phyloP scores from a whole-genome alignment of 2,888 invertebrate genomes.

The Heliconius charithonia region DNA sequence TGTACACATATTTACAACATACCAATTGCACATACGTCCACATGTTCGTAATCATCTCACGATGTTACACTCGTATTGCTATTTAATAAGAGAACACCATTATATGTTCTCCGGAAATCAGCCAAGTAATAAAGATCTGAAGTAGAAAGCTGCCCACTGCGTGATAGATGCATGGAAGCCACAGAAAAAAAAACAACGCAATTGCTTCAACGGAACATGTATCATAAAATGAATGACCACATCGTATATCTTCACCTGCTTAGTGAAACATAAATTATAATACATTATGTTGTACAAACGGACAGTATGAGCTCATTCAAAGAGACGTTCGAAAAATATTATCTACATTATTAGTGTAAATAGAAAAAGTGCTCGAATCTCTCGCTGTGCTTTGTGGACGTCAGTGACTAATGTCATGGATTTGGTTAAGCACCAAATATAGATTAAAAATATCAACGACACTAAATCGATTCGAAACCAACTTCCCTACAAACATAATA shows the following conservation, averaged over 20 bases:
- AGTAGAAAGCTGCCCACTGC: conserved; percentile 80
- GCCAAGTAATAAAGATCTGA: conserved; percentile 78
- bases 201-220: conserved; percentile 82
- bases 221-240: conserved; percentile 82
- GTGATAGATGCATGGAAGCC: conserved; percentile 80
- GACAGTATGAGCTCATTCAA: conserved; percentile 80
- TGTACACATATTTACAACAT: background rate
- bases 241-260: conserved; percentile 83
- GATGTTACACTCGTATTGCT: conserved; percentile 18
- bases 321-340: conserved; percentile 78
- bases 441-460: conserved; percentile 46
- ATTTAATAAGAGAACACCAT: conserved; percentile 38
- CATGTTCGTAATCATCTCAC: background rate
- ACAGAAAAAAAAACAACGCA: conserved; percentile 82
- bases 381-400: conserved; percentile 64
- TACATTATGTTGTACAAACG: conserved; percentile 83
- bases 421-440: conserved; percentile 51
- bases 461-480: conserved; percentile 47
- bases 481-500: conserved; percentile 46
- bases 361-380: conserved; percentile 68
- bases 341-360: conserved; percentile 70
- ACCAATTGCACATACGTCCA: background rate
- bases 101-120: conserved; percentile 74
- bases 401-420: conserved; percentile 61
- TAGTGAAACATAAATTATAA: conserved; percentile 84